Evolutionary conservation across 2,888 invertebrate genomes (phyloP).

Genomic region (Tethea ocularis): DNA sequence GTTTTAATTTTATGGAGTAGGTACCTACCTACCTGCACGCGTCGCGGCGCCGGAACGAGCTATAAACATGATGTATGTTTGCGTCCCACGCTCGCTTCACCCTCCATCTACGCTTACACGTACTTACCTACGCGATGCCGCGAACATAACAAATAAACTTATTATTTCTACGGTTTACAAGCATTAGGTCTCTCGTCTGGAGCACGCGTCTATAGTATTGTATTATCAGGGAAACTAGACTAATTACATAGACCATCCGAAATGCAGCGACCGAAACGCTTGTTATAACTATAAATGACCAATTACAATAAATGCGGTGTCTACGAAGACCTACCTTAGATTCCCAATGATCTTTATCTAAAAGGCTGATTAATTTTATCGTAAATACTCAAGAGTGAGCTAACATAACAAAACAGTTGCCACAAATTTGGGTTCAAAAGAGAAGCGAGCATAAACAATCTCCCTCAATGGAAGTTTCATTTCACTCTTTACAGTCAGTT

Average conservation of each 20-base stretch:
- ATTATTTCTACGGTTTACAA: neutral
- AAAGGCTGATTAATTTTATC: too few species aligned
- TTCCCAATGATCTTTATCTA: too few species aligned
- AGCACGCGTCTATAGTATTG: neutral
- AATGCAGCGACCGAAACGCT: too few species aligned
- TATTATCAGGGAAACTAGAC: too few species aligned
- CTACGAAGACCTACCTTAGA: too few species aligned
- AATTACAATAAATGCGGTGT: too few species aligned
- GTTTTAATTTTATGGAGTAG: slow-evolving; percentile 15
- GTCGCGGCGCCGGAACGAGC: neutral
- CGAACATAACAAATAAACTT: neutral
- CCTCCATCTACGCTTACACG: neutral
- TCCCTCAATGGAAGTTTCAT: neutral
- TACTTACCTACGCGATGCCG: neutral
- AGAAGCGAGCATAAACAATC: neutral
- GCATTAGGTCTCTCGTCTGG: too few species aligned
- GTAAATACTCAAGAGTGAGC: too few species aligned
- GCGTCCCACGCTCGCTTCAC: neutral
- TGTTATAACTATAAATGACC: too few species aligned
- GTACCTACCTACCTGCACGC: neutral
- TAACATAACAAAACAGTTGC: too few species aligned
- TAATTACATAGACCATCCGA: too few species aligned
- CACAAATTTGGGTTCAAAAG: neutral
- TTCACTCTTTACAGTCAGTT: neutral
- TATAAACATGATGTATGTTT: neutral